A percentile compares a stretch with the other conserved stretches of the same genome.
These are phyloP conservation scores for Paramormyrops kingsleyae DNA, from an alignment of 2,113 vertebrate genomes.

Conservation along the genomic window DNA sequence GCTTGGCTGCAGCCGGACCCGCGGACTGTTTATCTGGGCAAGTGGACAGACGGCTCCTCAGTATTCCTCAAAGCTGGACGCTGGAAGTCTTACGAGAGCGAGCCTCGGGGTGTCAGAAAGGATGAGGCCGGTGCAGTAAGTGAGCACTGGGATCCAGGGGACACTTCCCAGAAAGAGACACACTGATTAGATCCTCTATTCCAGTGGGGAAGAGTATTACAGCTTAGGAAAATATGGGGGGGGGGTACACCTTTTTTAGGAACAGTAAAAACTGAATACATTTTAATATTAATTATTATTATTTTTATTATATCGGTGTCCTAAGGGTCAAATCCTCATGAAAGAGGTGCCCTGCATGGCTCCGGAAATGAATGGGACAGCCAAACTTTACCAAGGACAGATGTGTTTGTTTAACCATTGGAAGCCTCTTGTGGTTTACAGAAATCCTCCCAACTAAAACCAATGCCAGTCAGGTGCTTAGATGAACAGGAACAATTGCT, in stretches of 20 bases:
- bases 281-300: neutral
- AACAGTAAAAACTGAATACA: neutral
- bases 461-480: neutral
- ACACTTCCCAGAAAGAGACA: neutral
- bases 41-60: too few species aligned
- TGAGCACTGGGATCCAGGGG: neutral
- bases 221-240: neutral
- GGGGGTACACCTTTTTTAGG: too few species aligned
- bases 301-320: neutral
- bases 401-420: neutral
- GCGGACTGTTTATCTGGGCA: neutral
- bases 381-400: neutral
- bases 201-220: neutral
- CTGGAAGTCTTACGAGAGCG: neutral
- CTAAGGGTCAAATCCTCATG: neutral
- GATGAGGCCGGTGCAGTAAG: neutral
- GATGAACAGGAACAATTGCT: neutral
- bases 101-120: too few species aligned
- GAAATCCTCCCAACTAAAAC: neutral
- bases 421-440: neutral
- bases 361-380: neutral
- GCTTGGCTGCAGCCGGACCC: neutral
- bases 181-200: neutral
- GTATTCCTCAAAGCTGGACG: neutral
- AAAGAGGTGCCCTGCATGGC: neutral